Percentiles rank a stretch among this genome's conserved stretches.
These are phyloP conservation scores for Diaphora mendica DNA, from an alignment of 2,888 invertebrate species.

Conservation along the genomic window DNA sequence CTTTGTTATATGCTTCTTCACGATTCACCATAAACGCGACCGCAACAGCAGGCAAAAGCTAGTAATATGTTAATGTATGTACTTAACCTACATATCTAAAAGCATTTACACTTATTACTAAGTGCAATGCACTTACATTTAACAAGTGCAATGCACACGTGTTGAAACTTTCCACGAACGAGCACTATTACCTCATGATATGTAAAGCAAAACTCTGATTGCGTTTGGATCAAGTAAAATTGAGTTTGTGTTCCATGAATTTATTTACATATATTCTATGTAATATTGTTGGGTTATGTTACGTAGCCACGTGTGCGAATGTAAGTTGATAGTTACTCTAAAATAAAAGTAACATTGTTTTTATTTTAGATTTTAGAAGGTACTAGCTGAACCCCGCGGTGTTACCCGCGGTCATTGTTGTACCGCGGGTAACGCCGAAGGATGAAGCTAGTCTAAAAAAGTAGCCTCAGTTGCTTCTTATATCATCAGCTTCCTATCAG, in stretches of 20 bases:
- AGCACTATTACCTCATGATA: background rate
- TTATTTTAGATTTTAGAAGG: too few species aligned
- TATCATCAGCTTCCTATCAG: too few species aligned
- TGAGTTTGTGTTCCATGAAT: constrained; percentile 6
- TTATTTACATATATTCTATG: constrained; percentile 1
- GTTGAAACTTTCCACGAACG: background rate
- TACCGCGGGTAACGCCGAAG: too few species aligned
- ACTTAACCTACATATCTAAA: background rate
- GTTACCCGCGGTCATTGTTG: too few species aligned
- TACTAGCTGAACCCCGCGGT: too few species aligned
- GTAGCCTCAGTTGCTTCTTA: too few species aligned
- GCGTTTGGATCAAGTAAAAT: constrained; percentile 2
- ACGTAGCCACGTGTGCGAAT: background rate
- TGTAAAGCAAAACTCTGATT: constrained; percentile 1
- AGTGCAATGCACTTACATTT: background rate
- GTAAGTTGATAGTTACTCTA: background rate
- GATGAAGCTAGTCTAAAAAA: too few species aligned
- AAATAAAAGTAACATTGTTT: too few species aligned
- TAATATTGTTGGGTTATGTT: background rate
- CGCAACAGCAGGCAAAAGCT: too few species aligned
- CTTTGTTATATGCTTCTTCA: too few species aligned
- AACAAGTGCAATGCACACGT: background rate
- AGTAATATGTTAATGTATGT: background rate
- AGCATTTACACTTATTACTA: background rate
- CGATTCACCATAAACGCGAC: too few species aligned